Evolutionary conservation across 2,113 vertebrate genomes (phyloP), one percentile per base, ranked within the genome.

Genomic region (Brachypteracias leptosomus): DNA sequence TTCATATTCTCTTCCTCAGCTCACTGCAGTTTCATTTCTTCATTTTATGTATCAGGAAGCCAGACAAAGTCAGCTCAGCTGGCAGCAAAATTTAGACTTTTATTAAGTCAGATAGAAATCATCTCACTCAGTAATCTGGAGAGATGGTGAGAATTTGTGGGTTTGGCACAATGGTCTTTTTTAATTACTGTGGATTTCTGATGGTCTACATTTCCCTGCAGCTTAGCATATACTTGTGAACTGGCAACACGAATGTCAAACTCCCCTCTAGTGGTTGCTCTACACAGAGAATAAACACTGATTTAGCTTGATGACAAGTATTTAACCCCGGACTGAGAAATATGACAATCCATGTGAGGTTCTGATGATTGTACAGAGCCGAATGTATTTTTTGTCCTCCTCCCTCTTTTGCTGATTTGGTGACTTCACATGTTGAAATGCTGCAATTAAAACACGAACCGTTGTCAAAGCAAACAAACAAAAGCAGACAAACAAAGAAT

Each of bases 191-290:
- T 72, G 47, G 73, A 31, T 93, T 92, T 93, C 65, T 89, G 57
- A 68, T 96, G 55, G 17, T 63, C 28, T 81, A 9, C 57, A 3
- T 95, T 96, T 90, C 68, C 47, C 68, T 74, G 75, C 47, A 71
- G 57, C 86, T 94, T 74, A 92, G 82, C 73, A 65, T 86, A 44
- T 75, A 81, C 65, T 93, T 80, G 72, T 81, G 73, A 93, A 93
- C 70, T 84, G 68, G 88, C 47, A 88, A 78, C 40, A 7, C 3
- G 92, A 77, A 59, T 93, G 93, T 96, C 92, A 72, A 96, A 90
- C 96, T 96, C 57, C 95, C 92, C 95, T 94, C 96, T 96, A 97
- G 95, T 95, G 92, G 90, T 65, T 94, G 90, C 44, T 93, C 79
- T 84, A 94, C 66, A 81, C 24, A 76, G 40, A 94, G 88, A 93